A percentile compares a stretch with the other conserved stretches of the same genome.
These are phyloP conservation scores for Hypomecis punctinalis DNA, from an alignment of 2,888 invertebrate genomes.

Conservation along the genomic window DNA sequence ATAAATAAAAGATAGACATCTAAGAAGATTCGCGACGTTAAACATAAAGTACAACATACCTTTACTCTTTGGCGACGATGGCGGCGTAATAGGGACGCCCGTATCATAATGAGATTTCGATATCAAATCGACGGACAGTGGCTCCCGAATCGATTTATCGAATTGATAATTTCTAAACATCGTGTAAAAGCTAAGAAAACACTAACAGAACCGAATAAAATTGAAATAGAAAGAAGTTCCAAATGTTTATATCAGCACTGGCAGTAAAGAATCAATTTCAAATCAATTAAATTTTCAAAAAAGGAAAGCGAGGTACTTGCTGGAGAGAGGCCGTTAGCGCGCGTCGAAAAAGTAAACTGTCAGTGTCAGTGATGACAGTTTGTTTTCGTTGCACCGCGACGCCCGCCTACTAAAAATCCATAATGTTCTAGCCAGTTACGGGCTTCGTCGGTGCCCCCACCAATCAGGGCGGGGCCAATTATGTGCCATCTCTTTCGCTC, in stretches of 20 bases:
- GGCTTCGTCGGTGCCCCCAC: conserved; percentile 67
- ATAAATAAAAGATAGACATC: too few species aligned
- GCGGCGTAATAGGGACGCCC: conserved; percentile 60
- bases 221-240: background rate
- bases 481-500: conserved; percentile 71
- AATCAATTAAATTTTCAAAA: background rate
- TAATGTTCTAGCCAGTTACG: conserved; percentile 78
- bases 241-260: conserved; percentile 33
- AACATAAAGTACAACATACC: conserved; percentile 54
- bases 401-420: conserved; percentile 77
- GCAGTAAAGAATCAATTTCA: conserved; percentile 6
- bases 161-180: conserved; percentile 56
- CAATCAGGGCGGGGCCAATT: conserved; percentile 74
- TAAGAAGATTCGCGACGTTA: background rate
- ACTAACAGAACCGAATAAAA: conserved; percentile 19
- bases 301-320: conserved; percentile 12
- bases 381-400: conserved; percentile 59
- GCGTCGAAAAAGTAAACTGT: conserved; percentile 67
- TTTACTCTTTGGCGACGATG: conserved; percentile 73
- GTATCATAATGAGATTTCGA: conserved; percentile 56
- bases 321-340: conserved; percentile 45
- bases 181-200: conserved; percentile 54
- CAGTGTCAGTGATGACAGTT: conserved; percentile 60
- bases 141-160: conserved; percentile 55
- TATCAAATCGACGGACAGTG: conserved; percentile 64